phyloP scores from a whole-genome alignment of 2,888 invertebrate genomes.

The Leucophora obtusa region DNA sequence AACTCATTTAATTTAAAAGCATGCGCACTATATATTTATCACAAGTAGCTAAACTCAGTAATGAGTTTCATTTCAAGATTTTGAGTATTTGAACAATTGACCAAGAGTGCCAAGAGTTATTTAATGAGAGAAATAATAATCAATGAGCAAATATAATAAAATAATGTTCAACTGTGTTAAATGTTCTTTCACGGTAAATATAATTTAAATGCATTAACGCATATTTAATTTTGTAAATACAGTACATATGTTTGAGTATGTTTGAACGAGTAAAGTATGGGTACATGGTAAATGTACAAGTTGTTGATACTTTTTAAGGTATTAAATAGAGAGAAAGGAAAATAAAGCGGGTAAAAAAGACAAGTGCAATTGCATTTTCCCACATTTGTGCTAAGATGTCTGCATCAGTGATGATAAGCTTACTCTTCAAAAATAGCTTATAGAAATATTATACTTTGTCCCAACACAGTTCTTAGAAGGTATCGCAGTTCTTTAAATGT shows the following conservation, averaged over 20 bases:
- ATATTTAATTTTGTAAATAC: constrained; percentile 50
- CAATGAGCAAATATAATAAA: constrained; percentile 14
- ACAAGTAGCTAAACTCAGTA: not conserved
- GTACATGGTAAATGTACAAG: constrained; percentile 4
- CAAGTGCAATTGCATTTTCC: not conserved
- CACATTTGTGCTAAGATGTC: not conserved
- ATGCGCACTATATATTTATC: not conserved
- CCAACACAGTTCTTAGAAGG: too few species aligned
- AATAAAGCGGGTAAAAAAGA: constrained; percentile 11
- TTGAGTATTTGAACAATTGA: not conserved
- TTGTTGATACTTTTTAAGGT: constrained; percentile 26
- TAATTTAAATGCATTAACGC: constrained; percentile 56
- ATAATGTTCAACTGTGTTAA: constrained; percentile 47
- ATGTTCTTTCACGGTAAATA: constrained; percentile 52
- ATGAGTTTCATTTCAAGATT: not conserved
- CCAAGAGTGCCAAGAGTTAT: not conserved
- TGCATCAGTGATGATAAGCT: not conserved
- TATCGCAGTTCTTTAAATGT: too few species aligned
- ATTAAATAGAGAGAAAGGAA: constrained; percentile 29
- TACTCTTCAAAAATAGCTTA: too few species aligned
- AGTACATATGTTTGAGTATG: constrained; percentile 11
- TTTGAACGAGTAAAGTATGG: not conserved
- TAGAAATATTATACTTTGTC: too few species aligned
- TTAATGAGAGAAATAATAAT: not conserved
- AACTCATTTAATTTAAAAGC: not conserved